Conservation (phyloP, 92 coral and sea anemone genomes). For the Umimayanthus chanpuru region DNA sequence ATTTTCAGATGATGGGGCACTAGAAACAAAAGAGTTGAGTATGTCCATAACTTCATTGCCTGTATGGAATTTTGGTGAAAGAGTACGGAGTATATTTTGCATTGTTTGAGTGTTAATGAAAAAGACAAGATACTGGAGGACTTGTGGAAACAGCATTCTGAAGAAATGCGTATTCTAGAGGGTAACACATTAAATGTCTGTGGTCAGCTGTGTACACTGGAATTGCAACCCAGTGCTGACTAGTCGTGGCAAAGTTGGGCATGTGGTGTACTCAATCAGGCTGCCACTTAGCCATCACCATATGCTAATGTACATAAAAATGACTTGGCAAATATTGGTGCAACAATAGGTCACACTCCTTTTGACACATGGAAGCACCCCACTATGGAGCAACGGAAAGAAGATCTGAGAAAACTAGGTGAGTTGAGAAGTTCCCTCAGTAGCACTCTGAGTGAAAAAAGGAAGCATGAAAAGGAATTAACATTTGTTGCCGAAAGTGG, state of each 20-base stretch:
- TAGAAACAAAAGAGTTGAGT: constrained; percentile 29
- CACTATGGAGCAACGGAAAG: constrained; percentile 33
- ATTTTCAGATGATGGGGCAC: constrained; percentile 52
- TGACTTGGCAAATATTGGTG: constrained; percentile 59
- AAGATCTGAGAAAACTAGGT: constrained; percentile 30
- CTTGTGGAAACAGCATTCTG: constrained; percentile 41
- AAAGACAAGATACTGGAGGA: constrained; percentile 38
- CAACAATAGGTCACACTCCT: constrained; percentile 49
- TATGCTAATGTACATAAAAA: constrained; percentile 63
- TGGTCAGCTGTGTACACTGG: constrained; percentile 36
- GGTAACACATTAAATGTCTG: constrained; percentile 51
- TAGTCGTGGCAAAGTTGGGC: constrained; percentile 75
- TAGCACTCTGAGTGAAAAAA: constrained; percentile 6
- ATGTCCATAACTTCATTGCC: constrained; percentile 45
- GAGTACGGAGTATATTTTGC: constrained; percentile 42
- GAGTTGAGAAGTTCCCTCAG: constrained; percentile 28
- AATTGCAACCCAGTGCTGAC: constrained; percentile 72
- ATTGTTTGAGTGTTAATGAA: constrained; percentile 37
- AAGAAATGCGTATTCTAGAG: constrained; percentile 33
- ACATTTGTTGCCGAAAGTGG: constrained; percentile 66
- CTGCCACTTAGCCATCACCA: constrained; percentile 74
- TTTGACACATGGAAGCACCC: constrained; percentile 54
- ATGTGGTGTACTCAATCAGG: constrained; percentile 60
- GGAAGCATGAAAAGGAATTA: constrained; percentile 41
- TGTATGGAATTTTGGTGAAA: constrained; percentile 44